Evolutionary conservation across 2,888 invertebrate species (phyloP), one percentile per base, ranked within the genome.

Genomic region (Yponomeuta sedellus): DNA sequence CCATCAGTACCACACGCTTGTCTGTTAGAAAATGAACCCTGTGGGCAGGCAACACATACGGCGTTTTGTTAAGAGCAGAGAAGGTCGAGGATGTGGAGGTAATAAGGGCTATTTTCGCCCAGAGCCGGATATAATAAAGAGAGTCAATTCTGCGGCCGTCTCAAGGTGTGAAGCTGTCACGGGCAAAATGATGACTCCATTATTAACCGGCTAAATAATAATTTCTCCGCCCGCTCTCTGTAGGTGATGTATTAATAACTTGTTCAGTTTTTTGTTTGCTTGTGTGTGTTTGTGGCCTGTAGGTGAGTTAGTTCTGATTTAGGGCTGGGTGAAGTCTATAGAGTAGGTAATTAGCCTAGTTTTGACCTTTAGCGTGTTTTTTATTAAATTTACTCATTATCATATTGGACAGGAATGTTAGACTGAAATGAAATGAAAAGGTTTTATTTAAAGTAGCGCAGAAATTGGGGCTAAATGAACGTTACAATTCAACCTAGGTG

Each of bases 91-190:
- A 16, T 52, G 44, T 52, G 44, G 44, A 52, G 44, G 44, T 52
- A 52, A 52, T 52, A 52, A 52, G 44, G 44, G 3, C 16, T 16
- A 16, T 52, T 52, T 52, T 52, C 44, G 25, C 58, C 10, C 58
- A 19, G 71, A 72, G 78, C 66, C 20, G 59, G 80, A 74, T 71
- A 83, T 83, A 83, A 85, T 86, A 85, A 83, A 83, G 84, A 85
- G 81, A 86, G 84, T 84, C 83, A 81, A 85, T 87, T 85, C 86
- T 81, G 80, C 78, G 72, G 70, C 75, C 80, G 79, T 80, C 81
- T 80, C 84, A 82, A 88, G 89, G 91, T 91, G 91, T 89, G 88
- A 90, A 91, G 83, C 91, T 90, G 91, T 90, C 89, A 87, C 79
- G 85, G 76, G 74, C 77, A 82, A 83, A 85, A 87, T 86, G 89